These are phyloP conservation scores for Solea solea DNA, from an alignment of 2,113 vertebrate species.

Conservation along the genomic window DNA sequence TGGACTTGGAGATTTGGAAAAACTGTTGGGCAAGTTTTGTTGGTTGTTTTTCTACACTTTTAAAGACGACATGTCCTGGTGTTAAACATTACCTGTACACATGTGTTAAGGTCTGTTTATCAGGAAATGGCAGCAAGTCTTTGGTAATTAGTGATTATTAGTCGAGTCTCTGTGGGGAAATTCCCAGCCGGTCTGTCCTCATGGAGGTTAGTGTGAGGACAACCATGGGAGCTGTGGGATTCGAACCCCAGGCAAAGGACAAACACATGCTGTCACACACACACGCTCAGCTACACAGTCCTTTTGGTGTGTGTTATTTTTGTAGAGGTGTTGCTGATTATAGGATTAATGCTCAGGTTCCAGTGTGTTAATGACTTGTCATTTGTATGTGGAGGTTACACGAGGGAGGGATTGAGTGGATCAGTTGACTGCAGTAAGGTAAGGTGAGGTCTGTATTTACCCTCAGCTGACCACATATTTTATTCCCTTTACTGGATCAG, in stretches of 20 bases:
- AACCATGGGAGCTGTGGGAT: not conserved
- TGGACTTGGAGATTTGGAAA: not conserved
- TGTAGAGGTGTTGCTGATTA: too few relatives aligned
- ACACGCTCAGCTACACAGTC: not conserved
- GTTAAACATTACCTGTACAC: not conserved
- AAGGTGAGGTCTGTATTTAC: not conserved
- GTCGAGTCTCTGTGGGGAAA: too few relatives aligned
- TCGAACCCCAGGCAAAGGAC: not conserved
- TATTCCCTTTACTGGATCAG: constrained; percentile 22
- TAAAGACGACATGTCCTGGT: not conserved
- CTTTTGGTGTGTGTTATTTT: not conserved
- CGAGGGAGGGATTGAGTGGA: not conserved
- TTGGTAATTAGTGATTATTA: too few relatives aligned
- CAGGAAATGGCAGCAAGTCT: too few relatives aligned
- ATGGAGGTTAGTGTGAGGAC: not conserved
- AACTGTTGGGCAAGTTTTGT: too few relatives aligned
- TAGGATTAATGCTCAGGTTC: too few relatives aligned
- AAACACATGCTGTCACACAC: not conserved
- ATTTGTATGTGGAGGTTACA: not conserved
- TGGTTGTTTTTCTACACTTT: not conserved
- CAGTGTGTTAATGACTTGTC: not conserved
- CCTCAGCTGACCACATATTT: constrained; percentile 29
- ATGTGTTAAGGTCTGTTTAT: not conserved
- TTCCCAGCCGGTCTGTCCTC: too few relatives aligned
- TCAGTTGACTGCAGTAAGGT: constrained; percentile 15